Percentiles rank a stretch among this genome's conserved stretches.
Conservation (phyloP, 2,888 invertebrate genomes). For the Fragum sueziense region DNA sequence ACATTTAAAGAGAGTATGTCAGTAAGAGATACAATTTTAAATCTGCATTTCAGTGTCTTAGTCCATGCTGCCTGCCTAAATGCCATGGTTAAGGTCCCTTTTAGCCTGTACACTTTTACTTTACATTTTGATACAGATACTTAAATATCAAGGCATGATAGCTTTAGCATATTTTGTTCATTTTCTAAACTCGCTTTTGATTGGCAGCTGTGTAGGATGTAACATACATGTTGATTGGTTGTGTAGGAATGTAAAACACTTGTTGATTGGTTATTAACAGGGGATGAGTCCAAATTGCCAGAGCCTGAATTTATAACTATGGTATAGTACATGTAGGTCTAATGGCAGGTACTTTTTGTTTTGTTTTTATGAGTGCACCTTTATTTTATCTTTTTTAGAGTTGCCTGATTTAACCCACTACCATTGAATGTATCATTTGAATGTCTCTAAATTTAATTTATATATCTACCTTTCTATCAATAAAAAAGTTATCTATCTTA, state of each 20-base stretch:
- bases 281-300: conserved; percentile 57
- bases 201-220: conserved; percentile 30
- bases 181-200: conserved; percentile 4
- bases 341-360: conserved; percentile 45
- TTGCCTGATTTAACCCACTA: background rate
- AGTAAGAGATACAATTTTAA: too few species aligned
- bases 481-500: too few species aligned
- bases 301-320: conserved; percentile 65
- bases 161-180: background rate
- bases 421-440: background rate
- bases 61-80: too few species aligned
- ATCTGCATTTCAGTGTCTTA: too few species aligned
- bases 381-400: conserved; percentile 1
- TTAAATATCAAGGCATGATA: conserved; percentile 1
- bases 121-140: too few species aligned
- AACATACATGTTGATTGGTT: conserved; percentile 30
- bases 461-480: too few species aligned
- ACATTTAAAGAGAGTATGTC: too few species aligned
- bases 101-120: too few species aligned
- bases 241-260: conserved; percentile 35
- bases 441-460: too few species aligned
- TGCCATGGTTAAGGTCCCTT: too few species aligned
- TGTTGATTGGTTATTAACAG: conserved; percentile 60
- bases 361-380: conserved; percentile 35
- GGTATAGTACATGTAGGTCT: conserved; percentile 52